Evolutionary conservation across 1,140 invertebrate species (phyloP).

Genomic region (Drosophila nigromelanica): DNA sequence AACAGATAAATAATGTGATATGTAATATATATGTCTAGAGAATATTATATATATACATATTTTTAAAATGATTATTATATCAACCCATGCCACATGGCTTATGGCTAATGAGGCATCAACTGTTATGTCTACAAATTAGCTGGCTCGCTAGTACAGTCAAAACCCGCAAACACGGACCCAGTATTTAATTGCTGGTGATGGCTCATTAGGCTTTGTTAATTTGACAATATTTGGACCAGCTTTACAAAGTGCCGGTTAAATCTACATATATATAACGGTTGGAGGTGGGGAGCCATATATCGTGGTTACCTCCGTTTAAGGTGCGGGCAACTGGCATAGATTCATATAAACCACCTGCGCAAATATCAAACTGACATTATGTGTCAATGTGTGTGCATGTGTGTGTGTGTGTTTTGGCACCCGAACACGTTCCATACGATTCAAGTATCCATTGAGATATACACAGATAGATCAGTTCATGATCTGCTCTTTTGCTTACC

Average conservation of each 20-base stretch:
- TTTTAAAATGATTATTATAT: not conserved
- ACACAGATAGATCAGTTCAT: constrained; percentile 6
- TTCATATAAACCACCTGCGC: constrained; percentile 71
- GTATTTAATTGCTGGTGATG: constrained; percentile 23
- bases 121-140: constrained; percentile 19
- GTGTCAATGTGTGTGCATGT: constrained; percentile 5
- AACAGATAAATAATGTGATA: not conserved
- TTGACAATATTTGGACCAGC: constrained; percentile 60
- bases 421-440: constrained; percentile 19
- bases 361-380: constrained; percentile 60
- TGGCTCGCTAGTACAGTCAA: constrained; percentile 45
- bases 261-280: constrained; percentile 26
- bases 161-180: constrained; percentile 45
- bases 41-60: too few species aligned
- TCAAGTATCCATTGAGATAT: constrained; percentile 6
- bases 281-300: constrained; percentile 51
- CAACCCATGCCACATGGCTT: not conserved
- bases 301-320: constrained; percentile 67
- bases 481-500: constrained; percentile 71
- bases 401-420: constrained; percentile 15
- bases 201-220: constrained; percentile 66
- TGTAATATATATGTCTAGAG: not conserved
- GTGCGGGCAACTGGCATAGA: constrained; percentile 76
- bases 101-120: constrained; percentile 4
- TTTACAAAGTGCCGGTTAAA: constrained; percentile 1